Percentiles rank a stretch among this genome's conserved stretches.
Conservation (phyloP, 2,113 vertebrate species). For the Chitala chitala region DNA sequence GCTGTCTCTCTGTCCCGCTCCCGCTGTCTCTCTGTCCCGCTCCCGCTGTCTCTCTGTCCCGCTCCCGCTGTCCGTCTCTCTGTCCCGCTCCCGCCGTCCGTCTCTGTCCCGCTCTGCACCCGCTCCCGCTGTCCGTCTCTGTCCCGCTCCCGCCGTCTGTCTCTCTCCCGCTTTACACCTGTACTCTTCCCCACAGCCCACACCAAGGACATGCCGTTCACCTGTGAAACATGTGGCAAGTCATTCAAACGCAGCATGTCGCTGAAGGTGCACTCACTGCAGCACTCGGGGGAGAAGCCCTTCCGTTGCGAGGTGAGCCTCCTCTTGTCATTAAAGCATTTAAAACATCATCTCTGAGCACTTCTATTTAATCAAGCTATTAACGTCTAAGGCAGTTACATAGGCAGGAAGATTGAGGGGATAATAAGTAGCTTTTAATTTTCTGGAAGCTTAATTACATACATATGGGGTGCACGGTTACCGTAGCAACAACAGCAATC, state of each 20-base stretch:
- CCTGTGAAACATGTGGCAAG: constrained; percentile 96
- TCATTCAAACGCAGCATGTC: constrained; percentile 98
- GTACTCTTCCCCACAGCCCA: constrained; percentile 71
- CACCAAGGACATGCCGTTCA: constrained; percentile 98
- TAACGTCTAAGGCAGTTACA: no score
- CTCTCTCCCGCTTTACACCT: no score
- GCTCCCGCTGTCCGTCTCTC: background rate
- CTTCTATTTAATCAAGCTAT: no score
- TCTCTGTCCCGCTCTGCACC: background rate
- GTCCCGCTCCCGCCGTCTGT: background rate
- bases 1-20: background rate
- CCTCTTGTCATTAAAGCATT: no score
- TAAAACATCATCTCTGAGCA: background rate
- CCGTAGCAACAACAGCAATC: no score
- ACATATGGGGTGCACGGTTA: no score
- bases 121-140: background rate
- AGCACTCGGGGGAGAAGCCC: constrained; percentile 95
- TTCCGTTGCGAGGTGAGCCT: constrained; percentile 89
- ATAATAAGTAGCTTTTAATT: no score
- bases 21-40: background rate
- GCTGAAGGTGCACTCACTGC: constrained; percentile 94
- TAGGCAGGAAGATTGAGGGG: no score
- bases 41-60: background rate
- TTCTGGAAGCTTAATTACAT: no score
- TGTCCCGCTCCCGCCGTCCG: background rate